These are phyloP conservation scores for Varanus salvator DNA, from an alignment of 2,113 vertebrate genomes.

Conservation along the genomic window DNA sequence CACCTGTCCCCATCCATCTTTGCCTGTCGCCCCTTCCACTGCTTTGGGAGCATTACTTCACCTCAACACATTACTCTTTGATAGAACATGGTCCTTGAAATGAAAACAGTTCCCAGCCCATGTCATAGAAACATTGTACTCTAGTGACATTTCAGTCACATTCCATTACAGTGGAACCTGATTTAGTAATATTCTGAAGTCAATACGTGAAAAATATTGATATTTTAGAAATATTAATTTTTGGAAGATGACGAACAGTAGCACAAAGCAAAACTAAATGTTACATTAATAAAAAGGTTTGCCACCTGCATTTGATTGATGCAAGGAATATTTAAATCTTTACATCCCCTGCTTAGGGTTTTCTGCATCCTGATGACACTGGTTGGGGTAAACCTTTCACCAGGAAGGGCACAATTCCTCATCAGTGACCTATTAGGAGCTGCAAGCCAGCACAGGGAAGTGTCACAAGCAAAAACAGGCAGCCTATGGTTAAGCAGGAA, in stretches of 20 bases:
- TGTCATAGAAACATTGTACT: neutral
- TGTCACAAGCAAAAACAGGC: too few species aligned
- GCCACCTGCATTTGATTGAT: neutral
- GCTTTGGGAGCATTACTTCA: too few species aligned
- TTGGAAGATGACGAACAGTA: neutral
- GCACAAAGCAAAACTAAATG: neutral
- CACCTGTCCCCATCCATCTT: neutral
- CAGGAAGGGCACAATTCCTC: neutral
- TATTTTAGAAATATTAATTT: neutral
- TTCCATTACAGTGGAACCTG: neutral
- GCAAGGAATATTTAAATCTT: neutral
- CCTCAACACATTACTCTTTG: neutral
- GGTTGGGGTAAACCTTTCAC: neutral
- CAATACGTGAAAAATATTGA: neutral
- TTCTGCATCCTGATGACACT: neutral
- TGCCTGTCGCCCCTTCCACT: neutral
- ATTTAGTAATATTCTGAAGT: neutral
- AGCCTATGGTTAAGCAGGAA: too few species aligned
- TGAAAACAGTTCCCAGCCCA: too few species aligned
- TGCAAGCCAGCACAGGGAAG: too few species aligned
- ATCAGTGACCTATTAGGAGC: too few species aligned
- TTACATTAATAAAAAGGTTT: neutral
- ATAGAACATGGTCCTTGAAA: too few species aligned
- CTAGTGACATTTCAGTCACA: neutral
- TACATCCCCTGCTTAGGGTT: neutral